Evolutionary conservation across 2,113 vertebrate genomes (phyloP).

Genomic region (Alaudala cheleensis): DNA sequence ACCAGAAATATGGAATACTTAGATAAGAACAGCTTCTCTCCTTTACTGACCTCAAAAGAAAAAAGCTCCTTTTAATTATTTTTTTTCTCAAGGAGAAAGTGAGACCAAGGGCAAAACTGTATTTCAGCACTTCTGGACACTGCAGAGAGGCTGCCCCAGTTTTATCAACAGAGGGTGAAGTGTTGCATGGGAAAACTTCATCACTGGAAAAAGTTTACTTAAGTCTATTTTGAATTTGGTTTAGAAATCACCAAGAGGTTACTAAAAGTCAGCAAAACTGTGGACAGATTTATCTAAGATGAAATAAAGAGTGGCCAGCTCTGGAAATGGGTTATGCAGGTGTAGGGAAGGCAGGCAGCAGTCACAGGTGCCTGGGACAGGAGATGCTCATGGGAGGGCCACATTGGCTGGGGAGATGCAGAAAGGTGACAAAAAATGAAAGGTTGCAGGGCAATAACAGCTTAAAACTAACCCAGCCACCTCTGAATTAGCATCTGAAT

Average conservation of each 20-base stretch:
- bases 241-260: neutral
- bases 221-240: neutral
- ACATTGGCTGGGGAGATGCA: neutral
- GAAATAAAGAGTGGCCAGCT: neutral
- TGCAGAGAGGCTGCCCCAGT: neutral
- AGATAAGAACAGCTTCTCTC: slow-evolving; percentile 5
- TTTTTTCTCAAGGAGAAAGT: neutral
- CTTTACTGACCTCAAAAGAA: neutral
- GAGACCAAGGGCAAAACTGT: neutral
- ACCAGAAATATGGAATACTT: neutral
- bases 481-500: neutral
- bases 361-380: neutral
- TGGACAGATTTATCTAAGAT: neutral
- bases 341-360: neutral
- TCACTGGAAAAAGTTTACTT: neutral
- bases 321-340: neutral
- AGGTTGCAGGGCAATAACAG: neutral
- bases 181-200: neutral
- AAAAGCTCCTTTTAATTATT: no score
- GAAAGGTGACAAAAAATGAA: neutral
- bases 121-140: neutral
- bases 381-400: neutral
- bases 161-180: neutral
- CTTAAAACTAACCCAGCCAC: neutral
- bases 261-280: neutral